Conservation (phyloP, 2,113 vertebrate genomes). For the Delphinus delphis region DNA sequence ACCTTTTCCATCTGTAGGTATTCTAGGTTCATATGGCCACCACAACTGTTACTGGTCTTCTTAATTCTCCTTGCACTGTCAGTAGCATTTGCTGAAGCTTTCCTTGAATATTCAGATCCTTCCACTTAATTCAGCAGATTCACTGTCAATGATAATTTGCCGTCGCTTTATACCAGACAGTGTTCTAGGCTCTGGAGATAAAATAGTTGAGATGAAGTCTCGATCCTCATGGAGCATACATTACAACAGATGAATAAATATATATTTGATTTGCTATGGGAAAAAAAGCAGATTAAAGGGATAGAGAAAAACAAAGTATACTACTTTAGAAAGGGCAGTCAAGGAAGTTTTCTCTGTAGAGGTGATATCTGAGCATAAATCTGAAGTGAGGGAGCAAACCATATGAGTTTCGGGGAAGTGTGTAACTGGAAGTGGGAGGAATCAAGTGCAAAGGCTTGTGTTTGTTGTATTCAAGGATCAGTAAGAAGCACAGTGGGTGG, state of each 20-base stretch:
- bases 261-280: not conserved
- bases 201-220: not conserved
- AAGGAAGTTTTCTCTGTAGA: not conserved
- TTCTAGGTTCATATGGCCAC: not conserved
- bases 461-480: not conserved
- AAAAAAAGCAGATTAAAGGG: not conserved
- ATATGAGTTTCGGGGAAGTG: not conserved
- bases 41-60: not conserved
- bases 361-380: not conserved
- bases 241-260: not conserved
- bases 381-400: not conserved
- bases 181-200: not conserved
- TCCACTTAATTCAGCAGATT: slow-evolving; percentile 21
- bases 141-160: not conserved
- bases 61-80: not conserved
- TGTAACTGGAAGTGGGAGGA: not conserved
- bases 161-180: not conserved
- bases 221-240: not conserved
- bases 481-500: not conserved
- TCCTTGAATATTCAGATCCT: not conserved
- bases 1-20: not conserved
- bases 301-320: not conserved
- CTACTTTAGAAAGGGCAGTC: slow-evolving; percentile 2
- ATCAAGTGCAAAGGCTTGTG: not conserved
- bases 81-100: slow-evolving; percentile 4